Conservation (phyloP, 2,888 invertebrate genomes). For the Callyntrura guangdongensis region DNA sequence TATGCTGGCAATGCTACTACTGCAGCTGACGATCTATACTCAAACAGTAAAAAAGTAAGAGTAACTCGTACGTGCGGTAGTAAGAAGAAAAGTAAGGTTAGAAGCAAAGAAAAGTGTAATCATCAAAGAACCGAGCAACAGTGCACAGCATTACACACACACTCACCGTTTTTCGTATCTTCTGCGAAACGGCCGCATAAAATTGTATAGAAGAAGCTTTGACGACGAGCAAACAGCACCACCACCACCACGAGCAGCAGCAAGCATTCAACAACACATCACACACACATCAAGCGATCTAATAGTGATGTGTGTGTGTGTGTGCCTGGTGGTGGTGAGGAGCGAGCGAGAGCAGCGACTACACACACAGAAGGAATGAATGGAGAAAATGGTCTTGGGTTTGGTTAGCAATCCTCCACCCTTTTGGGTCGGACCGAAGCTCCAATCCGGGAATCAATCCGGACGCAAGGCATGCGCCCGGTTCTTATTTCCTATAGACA, state of each 20-base stretch:
- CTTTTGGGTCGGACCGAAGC: slow-evolving; percentile 84
- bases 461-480: slow-evolving; percentile 84
- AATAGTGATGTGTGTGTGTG: slow-evolving; percentile 57
- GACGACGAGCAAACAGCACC: slow-evolving; percentile 1
- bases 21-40: neutral
- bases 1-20: neutral
- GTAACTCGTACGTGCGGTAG: neutral
- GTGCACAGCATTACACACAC: neutral
- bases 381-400: slow-evolving; percentile 83
- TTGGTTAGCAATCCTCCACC: slow-evolving; percentile 85
- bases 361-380: slow-evolving; percentile 34
- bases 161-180: slow-evolving; percentile 15
- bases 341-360: slow-evolving; percentile 48
- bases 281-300: slow-evolving; percentile 68
- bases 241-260: neutral
- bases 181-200: slow-evolving; percentile 13
- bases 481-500: slow-evolving; percentile 85
- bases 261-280: slow-evolving; percentile 62
- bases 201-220: neutral
- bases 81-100: slow-evolving; percentile 1
- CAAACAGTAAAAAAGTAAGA: slow-evolving; percentile 21
- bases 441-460: slow-evolving; percentile 85
- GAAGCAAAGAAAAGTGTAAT: slow-evolving; percentile 30
- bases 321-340: slow-evolving; percentile 8
- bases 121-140: slow-evolving; percentile 15